These are phyloP conservation scores for Muscicapa comitata DNA, from an alignment of 2,797 vertebrate species.

Conservation along the genomic window DNA sequence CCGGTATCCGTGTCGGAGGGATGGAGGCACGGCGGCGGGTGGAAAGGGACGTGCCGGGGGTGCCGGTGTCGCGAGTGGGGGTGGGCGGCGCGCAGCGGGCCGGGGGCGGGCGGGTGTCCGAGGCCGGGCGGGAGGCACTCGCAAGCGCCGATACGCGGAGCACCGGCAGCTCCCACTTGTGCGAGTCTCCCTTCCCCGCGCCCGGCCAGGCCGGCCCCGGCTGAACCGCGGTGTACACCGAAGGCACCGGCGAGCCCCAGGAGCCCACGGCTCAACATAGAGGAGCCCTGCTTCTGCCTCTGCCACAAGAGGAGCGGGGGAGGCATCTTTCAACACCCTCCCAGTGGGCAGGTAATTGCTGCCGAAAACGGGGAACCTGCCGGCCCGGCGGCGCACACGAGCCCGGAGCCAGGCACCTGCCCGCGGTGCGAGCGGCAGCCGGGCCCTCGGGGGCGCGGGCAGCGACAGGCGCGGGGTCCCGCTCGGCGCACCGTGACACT, in stretches of 20 bases:
- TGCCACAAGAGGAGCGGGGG: not conserved
- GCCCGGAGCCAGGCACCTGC: not conserved
- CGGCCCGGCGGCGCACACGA: not conserved
- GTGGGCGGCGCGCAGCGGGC: not conserved
- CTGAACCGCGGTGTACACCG: not conserved
- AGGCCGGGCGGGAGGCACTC: not conserved
- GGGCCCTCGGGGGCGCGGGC: not conserved
- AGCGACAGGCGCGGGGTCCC: not conserved
- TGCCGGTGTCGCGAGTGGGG: not conserved
- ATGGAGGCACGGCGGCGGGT: not conserved
- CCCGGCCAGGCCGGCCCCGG: not conserved
- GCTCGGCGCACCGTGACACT: not conserved
- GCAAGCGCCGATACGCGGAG: no score
- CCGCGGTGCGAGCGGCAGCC: not conserved
- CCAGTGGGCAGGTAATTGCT: not conserved
- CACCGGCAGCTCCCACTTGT: not conserved
- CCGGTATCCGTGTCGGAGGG: not conserved
- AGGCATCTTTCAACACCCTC: not conserved
- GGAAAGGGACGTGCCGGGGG: not conserved
- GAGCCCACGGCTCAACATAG: accelerated
- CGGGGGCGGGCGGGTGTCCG: not conserved
- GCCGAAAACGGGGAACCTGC: not conserved
- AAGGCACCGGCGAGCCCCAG: not conserved
- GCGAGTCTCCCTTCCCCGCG: not conserved
- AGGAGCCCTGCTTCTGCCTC: not conserved